Evolutionary conservation across 2,888 invertebrate genomes (phyloP), one percentile per base, ranked within the genome.

Genomic region (Cosmia trapezina): DNA sequence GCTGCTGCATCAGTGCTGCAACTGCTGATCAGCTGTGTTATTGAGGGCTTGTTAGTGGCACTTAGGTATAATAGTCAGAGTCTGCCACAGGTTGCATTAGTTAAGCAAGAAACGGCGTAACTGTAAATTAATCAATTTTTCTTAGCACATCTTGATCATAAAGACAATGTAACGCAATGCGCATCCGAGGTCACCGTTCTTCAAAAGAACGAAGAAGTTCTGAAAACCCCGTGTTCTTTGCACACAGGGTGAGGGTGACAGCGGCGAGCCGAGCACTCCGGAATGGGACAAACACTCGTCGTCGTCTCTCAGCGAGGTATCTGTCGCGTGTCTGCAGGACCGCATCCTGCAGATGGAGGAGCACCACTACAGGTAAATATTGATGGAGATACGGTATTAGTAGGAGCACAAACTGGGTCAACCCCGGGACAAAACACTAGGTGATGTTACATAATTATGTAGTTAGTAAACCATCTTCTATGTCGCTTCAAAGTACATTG

Each of bases 261-360:
- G 97, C 84, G 97, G 97, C 28, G 97, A 97, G n/a, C 97, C 97
- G 73, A 96, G 97, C 80, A 98, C 98, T 12, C 98, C 98, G 11
- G 98, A 98, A 84, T 99, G 99, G 99, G 99, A 99, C 94, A 98
- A 98, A 92, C 98, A 98, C 93, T 98, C 98, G 73, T 98, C 98
- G 60, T 98, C 98, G 78, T 98, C 98, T 7, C 96, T 98, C 83
- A 98, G 98, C 93, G 99, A 99, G 94, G 97, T 99, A 72, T 98
- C 98, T 6, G 98, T 99, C 80, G 99, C 99, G 33, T 99, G 99
- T 92, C 96, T 98, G 80, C 99, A 99, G 94, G 99, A 99, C 91
- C 97, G 98, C 90, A 99, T 99, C 87, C 97, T 98, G 92, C 98
- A 98, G 94, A 98, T 98, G 98, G 98, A 98, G 91, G 98, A 98